phyloP scores from a whole-genome alignment of 2,888 invertebrate genomes.

The Carpatolechia fugitivella region DNA sequence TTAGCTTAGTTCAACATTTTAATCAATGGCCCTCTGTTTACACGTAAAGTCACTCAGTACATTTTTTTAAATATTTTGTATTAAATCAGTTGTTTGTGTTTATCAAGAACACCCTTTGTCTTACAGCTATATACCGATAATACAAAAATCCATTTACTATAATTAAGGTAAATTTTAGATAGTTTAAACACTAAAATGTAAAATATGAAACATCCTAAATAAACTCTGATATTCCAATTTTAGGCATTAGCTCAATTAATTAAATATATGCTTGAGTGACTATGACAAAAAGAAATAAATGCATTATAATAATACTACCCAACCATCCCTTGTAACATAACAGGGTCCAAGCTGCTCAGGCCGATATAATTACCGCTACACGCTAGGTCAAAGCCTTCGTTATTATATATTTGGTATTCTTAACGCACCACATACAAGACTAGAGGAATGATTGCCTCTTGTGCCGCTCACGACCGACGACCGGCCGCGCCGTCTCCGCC shows the following conservation, averaged over 20 bases:
- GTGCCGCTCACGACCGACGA: conserved; percentile 41
- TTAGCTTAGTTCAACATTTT: conserved; percentile 77
- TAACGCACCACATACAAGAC: conserved; percentile 77
- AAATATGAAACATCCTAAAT: conserved; percentile 79
- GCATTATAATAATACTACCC: conserved; percentile 77
- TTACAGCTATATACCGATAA: conserved; percentile 78
- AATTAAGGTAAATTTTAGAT: conserved; percentile 80
- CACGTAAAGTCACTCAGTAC: conserved; percentile 80
- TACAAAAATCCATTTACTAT: conserved; percentile 79
- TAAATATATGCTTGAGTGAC: conserved; percentile 77
- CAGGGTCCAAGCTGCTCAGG: conserved; percentile 73
- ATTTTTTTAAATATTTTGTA: conserved; percentile 71
- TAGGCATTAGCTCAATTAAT: conserved; percentile 78
- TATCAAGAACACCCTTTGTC: conserved; percentile 75
- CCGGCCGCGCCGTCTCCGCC: conserved; percentile 30
- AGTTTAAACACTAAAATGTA: conserved; percentile 78
- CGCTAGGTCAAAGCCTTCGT: conserved; percentile 70
- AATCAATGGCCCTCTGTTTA: conserved; percentile 79
- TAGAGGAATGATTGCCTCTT: conserved; percentile 78
- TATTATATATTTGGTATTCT: conserved; percentile 77
- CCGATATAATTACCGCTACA: conserved; percentile 56
- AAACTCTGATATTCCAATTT: conserved; percentile 80
- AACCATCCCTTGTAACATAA: conserved; percentile 63
- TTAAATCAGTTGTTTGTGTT: conserved; percentile 75
- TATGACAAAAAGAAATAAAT: conserved; percentile 77